Percentiles rank a stretch among this genome's conserved stretches.
phyloP scores from a whole-genome alignment of 2,113 vertebrate genomes.

The Scatophagus argus region DNA sequence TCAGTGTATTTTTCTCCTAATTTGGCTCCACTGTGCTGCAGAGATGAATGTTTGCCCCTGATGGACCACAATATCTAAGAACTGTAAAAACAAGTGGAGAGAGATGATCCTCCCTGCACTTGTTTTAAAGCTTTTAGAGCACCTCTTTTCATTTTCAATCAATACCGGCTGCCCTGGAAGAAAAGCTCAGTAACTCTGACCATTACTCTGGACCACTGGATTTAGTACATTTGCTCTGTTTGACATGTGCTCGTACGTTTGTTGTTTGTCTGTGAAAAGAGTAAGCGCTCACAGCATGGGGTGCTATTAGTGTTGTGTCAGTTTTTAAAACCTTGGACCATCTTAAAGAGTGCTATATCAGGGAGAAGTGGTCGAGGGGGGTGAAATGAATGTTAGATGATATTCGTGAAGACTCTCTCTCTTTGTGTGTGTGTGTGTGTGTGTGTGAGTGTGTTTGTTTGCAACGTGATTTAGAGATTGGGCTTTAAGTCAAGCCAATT shows the following conservation, averaged over 20 bases:
- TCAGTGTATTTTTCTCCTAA: background rate
- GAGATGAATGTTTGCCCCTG: slow-evolving; percentile 6
- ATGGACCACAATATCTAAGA: slow-evolving; percentile 19
- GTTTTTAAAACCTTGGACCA: slow-evolving; percentile 22
- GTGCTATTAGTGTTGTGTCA: slow-evolving; percentile 30
- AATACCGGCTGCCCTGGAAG: slow-evolving; percentile 32
- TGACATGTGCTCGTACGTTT: background rate
- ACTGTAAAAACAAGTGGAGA: slow-evolving; percentile 9
- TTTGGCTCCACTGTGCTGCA: slow-evolving; percentile 4
- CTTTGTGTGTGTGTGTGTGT: background rate
- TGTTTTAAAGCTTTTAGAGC: slow-evolving; percentile 61
- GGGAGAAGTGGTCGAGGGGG: slow-evolving; percentile 10
- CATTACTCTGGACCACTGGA: slow-evolving; percentile 37
- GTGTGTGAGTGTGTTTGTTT: background rate
- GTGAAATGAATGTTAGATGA: slow-evolving; percentile 13
- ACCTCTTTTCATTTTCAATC: slow-evolving; percentile 49
- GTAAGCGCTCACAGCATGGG: slow-evolving; percentile 7
- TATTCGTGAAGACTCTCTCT: slow-evolving; percentile 3
- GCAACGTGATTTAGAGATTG: slow-evolving; percentile 63
- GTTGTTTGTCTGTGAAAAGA: slow-evolving; percentile 8
- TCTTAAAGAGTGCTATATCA: slow-evolving; percentile 37
- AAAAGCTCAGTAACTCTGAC: slow-evolving; percentile 37
- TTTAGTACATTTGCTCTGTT: slow-evolving; percentile 31
- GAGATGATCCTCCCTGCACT: slow-evolving; percentile 13
- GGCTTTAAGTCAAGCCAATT: slow-evolving; percentile 71